phyloP scores from a whole-genome alignment of 2,113 vertebrate species.

The Cervus canadensis region DNA sequence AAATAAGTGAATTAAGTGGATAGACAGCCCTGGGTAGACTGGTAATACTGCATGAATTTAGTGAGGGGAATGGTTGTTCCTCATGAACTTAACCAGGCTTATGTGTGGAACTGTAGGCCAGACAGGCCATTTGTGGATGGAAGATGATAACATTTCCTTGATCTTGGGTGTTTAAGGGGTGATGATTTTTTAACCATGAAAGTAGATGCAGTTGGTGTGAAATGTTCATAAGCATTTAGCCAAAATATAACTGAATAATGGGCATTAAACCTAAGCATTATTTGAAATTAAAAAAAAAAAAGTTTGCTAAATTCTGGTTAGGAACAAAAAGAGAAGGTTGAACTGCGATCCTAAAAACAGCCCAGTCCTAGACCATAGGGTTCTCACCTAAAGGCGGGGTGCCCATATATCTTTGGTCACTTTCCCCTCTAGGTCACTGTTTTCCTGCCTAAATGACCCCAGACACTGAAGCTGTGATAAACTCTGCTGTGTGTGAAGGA shows the following conservation, averaged over 20 bases:
- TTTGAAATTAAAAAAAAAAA: not conserved
- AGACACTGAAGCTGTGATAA: not conserved
- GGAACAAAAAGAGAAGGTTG: not conserved
- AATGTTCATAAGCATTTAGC: not conserved
- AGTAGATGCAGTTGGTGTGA: conserved; percentile 16
- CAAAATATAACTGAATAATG: conserved; percentile 32
- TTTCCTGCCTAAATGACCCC: not conserved
- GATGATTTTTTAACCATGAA: conserved; percentile 29
- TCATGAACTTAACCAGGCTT: not conserved
- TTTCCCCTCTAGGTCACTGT: not conserved
- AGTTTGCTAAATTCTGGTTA: conserved; percentile 3
- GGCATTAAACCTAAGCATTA: not conserved
- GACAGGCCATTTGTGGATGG: not conserved
- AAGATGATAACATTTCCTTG: not conserved
- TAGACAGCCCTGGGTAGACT: not conserved
- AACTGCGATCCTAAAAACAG: not conserved
- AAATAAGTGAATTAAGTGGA: conserved; percentile 16
- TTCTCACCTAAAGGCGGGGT: not conserved
- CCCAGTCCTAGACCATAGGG: not conserved
- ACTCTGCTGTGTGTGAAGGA: not conserved
- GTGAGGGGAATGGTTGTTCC: not conserved
- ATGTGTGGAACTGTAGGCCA: not conserved
- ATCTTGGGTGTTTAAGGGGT: not conserved
- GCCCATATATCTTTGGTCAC: not conserved
- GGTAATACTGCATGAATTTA: not conserved